These are phyloP conservation scores for Melanotaenia maccullochi DNA, from an alignment of 2,797 vertebrate species.

Conservation along the genomic window DNA sequence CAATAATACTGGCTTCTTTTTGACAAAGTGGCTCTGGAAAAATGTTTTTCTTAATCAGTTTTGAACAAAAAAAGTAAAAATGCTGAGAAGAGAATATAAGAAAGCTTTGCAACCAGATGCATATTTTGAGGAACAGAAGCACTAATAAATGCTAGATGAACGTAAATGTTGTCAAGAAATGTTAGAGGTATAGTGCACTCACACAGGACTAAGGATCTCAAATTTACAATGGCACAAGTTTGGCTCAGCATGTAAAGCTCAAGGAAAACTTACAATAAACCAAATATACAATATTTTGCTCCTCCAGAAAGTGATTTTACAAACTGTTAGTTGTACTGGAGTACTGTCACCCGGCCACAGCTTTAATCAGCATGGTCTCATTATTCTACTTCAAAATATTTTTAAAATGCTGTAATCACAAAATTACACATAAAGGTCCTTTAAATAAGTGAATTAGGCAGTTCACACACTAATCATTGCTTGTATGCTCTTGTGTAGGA, in stretches of 20 bases:
- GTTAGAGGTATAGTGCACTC: not conserved
- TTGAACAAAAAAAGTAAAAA: not conserved
- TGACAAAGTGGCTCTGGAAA: too few relatives aligned
- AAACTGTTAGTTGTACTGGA: not conserved
- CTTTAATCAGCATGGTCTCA: constrained; percentile 6
- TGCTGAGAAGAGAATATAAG: not conserved
- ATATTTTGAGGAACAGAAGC: not conserved
- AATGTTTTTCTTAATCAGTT: not conserved
- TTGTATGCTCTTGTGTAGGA: constrained; percentile 21
- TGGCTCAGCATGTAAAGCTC: not conserved
- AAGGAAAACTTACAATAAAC: not conserved
- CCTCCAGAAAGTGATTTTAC: too few relatives aligned
- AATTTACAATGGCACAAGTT: not conserved
- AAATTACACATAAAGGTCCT: not conserved
- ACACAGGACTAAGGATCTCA: not conserved
- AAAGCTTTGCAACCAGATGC: not conserved
- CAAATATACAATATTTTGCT: too few relatives aligned
- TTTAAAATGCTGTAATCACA: constrained; percentile 2
- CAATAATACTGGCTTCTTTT: not conserved
- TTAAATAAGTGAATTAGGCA: constrained; percentile 25
- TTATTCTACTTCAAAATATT: constrained; percentile 6
- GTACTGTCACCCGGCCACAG: not conserved
- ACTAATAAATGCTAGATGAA: not conserved
- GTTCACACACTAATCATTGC: constrained; percentile 24
- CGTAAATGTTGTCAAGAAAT: not conserved